Evolutionary conservation across 2,888 invertebrate species (phyloP), one percentile per base, ranked within the genome.

Genomic region (Diadromus collaris): DNA sequence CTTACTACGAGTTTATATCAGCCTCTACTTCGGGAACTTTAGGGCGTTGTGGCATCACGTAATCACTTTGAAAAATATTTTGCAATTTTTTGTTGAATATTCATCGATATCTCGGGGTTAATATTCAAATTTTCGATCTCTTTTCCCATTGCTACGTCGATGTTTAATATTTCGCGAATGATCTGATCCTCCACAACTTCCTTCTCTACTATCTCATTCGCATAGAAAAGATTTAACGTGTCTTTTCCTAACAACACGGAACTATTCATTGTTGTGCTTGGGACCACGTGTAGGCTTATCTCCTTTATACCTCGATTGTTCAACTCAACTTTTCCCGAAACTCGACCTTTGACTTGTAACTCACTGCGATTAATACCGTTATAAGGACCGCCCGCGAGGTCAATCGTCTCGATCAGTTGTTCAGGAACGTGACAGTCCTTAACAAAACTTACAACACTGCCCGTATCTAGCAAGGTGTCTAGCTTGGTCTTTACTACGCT

Each of bases 1-100:
- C 19, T 48, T 19, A 48, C 16, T 19, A 19, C 19, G 48, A 48
- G 48, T 48, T 48, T 48, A 2, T 19, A n/a, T 48, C 48, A 48
- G 75, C 44, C 27, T 61, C 13, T 6, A 68, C 51, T 32, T 76
- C 70, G 9, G 64, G 48, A n/a, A 13, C n/a, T 3, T 27, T n/a
- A 2, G 61, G 64, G 64, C 70, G 21, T 21, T 69, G 51, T n/a
- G 69, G 69, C 34, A 24, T 3, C 41, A 54, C 46, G 21, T 76
- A 70, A 24, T 70, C 63, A 19, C n/a, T 21, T 1, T n/a, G n/a
- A 13, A 70, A 76, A n/a, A 76, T 29, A 2, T 54, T 21, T 32
- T 56, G 38, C 2, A 61, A 16, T 29, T 29, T 29, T n/a, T 51
- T 19, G n/a, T 3, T 38, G 34, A n/a, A 64, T 44, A n/a, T 61